Base-by-base conservation (phyloP, 2,797 vertebrate species). In the Balearica regulorum region DNA sequence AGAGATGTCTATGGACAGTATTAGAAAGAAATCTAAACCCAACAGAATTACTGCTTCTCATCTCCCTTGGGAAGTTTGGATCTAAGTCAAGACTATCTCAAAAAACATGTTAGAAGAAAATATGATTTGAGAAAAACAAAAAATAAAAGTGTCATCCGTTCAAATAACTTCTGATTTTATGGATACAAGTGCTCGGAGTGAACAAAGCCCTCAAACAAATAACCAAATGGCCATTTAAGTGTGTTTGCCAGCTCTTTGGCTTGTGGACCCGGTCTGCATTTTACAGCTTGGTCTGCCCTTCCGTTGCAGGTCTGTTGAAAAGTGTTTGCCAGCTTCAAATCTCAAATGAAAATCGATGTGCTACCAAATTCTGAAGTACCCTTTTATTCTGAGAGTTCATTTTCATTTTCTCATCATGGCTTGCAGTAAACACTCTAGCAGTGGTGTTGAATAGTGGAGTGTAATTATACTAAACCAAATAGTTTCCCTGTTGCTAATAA, bases 381-480 rank as follows among this genome's bases (percentile, higher is more conserved):
- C 65, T 91, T 95, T 69, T 57, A 35, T 46, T 78, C 73, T 88
- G 78, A 93, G 86, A 96, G 70, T 2, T 39, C 28, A 66, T 95
- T 84, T 86, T 87, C 60, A 51, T 94, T 92, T 90, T 84, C 86
- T 92, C 85, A 94, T 87, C 78, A 12, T n/a, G 85, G 77, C 46
- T 89, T 87, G 86, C 61, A 14, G 16, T 4, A 25, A 91, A 89
- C 83, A 89, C 75, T 93, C 88, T 39, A 86, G 31, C 53, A 77
- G 33, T 57, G 80, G 29, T 80, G 57, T 48, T 91, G 75, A 92
- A 93, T 61, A 24, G 11, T n/a, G 58, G 29, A 55, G 55, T 62
- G 54, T 76, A 96, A 97, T 97, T 94, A 94, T 89, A 44, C 4
- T 54, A 89, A 94, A 86, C 22, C 35, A 92, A 96, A 93, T 33